phyloP scores from a whole-genome alignment of 1,140 invertebrate species.

The Tetranychus cinnabarinus region DNA sequence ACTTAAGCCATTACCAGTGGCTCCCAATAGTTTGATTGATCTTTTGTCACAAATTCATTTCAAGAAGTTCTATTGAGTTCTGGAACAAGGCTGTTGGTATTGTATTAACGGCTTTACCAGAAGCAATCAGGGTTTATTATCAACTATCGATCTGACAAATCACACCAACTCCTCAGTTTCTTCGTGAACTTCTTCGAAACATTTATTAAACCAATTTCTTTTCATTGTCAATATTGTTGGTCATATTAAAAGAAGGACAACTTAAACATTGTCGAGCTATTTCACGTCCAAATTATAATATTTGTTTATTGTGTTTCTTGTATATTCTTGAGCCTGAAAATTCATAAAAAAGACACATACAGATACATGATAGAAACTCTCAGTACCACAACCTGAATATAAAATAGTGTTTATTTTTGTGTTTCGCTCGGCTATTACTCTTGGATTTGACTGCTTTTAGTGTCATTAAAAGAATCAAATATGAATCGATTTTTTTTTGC shows the following conservation, averaged over 20 bases:
- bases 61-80: slow-evolving; percentile 47
- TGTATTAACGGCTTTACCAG: slow-evolving; percentile 64
- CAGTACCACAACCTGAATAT: too few relatives aligned
- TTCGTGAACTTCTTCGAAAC: slow-evolving; percentile 54
- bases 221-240: slow-evolving; percentile 75
- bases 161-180: slow-evolving; percentile 29
- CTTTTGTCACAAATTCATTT: slow-evolving; percentile 46
- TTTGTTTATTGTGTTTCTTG: slow-evolving; percentile 17
- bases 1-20: slow-evolving; percentile 64
- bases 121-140: slow-evolving; percentile 49
- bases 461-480: too few relatives aligned
- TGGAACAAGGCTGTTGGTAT: slow-evolving; percentile 85
- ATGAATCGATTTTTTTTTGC: too few relatives aligned
- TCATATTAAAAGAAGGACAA: slow-evolving; percentile 18
- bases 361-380: too few relatives aligned
- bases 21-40: slow-evolving; percentile 56
- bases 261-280: too few relatives aligned
- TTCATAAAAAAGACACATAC: too few relatives aligned
- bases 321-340: too few relatives aligned
- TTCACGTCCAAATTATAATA: too few relatives aligned
- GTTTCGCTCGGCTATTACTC: too few relatives aligned
- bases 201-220: slow-evolving; percentile 51
- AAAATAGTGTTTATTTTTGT: too few relatives aligned
- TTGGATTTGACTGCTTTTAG: too few relatives aligned
- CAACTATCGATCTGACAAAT: slow-evolving; percentile 32